phyloP scores from a whole-genome alignment of 2,113 vertebrate species.

The Spilogale gracilis region DNA sequence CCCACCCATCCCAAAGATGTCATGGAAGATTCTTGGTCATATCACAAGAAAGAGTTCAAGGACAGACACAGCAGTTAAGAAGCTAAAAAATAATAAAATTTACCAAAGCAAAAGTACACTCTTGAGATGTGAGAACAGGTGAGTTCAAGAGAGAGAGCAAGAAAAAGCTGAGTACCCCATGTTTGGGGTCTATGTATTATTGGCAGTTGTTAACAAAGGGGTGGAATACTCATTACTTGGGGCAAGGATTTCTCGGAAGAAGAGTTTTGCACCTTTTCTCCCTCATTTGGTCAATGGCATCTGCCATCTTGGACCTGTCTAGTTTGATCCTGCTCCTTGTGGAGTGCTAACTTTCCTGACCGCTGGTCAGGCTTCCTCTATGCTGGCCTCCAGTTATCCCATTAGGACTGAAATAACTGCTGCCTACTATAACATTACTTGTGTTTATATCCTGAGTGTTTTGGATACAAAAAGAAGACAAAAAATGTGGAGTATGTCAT shows the following conservation, averaged over 20 bases:
- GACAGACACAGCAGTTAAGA: not conserved
- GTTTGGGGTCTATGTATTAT: not conserved
- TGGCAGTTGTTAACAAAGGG: not conserved
- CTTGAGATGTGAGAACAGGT: not conserved
- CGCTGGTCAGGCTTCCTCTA: not conserved
- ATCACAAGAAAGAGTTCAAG: not conserved
- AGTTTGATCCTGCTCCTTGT: not conserved
- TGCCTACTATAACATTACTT: not conserved
- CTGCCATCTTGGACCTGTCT: not conserved
- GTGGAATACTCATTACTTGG: not conserved
- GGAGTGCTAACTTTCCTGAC: not conserved
- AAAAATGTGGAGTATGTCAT: not conserved
- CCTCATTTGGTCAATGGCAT: not conserved
- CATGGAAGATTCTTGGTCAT: not conserved
- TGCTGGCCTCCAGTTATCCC: not conserved
- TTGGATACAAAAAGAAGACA: not conserved
- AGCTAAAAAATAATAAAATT: not conserved
- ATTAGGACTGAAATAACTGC: not conserved
- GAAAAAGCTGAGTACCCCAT: not conserved
- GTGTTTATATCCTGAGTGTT: not conserved
- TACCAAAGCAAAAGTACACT: not conserved
- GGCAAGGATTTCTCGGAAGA: not conserved
- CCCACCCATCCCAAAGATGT: not conserved
- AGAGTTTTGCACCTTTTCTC: not conserved
- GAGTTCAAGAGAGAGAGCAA: not conserved